Conservation (phyloP, 2,797 vertebrate genomes). For the Lateolabrax maculatus region DNA sequence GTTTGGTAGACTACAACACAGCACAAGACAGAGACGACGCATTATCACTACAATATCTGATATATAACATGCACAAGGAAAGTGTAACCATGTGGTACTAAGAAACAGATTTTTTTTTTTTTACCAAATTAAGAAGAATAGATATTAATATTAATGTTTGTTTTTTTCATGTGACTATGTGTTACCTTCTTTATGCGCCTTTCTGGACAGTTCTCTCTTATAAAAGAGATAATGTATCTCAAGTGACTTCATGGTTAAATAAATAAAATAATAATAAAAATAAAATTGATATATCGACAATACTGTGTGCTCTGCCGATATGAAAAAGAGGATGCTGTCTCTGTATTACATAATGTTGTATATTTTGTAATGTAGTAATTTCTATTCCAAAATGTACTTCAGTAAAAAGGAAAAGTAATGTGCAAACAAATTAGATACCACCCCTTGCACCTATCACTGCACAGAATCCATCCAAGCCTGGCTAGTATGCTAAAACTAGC, state of each 20-base stretch:
- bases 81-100: neutral
- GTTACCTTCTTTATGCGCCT: no score
- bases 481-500: neutral
- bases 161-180: neutral
- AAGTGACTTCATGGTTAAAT: neutral
- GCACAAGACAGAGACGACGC: slow-evolving; percentile 3
- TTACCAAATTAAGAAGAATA: neutral
- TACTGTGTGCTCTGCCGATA: neutral
- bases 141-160: no score
- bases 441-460: no score
- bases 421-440: neutral
- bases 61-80: neutral
- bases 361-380: no score
- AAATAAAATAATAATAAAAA: neutral
- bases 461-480: neutral
- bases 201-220: neutral
- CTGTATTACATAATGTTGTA: no score
- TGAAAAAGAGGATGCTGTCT: neutral
- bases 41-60: slow-evolving; percentile 5
- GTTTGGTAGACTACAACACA: neutral
- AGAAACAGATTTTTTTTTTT: neutral
- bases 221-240: neutral
- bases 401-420: neutral
- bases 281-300: neutral
- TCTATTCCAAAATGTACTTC: neutral